Evolutionary conservation across 2,797 vertebrate species (phyloP).

Genomic region (Menidia menidia): DNA sequence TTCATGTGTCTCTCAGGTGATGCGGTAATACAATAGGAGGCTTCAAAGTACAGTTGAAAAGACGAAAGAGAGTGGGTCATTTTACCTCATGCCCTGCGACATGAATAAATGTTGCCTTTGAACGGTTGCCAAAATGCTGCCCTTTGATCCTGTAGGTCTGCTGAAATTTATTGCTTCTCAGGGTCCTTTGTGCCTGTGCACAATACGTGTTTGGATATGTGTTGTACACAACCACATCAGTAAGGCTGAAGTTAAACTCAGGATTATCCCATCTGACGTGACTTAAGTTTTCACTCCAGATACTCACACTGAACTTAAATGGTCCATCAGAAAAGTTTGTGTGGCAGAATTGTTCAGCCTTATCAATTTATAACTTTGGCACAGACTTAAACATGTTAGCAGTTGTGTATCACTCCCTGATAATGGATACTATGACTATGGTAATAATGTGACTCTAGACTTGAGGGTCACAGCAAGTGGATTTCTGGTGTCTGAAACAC

Average conservation of each 20-base stretch:
- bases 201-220: background rate
- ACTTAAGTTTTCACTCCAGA: conserved; percentile 3
- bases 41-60: conserved; percentile 68
- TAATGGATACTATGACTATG: no score
- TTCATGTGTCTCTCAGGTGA: conserved; percentile 68
- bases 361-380: no score
- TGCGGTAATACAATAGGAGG: conserved; percentile 54
- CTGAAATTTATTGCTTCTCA: conserved; percentile 7
- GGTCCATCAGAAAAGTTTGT: background rate
- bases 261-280: conserved; percentile 9
- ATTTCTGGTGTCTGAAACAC: no score
- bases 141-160: conserved; percentile 40
- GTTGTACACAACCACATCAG: conserved; percentile 1
- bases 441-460: no score
- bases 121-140: conserved; percentile 53
- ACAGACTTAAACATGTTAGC: background rate
- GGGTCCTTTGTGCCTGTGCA: background rate
- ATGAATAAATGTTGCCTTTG: conserved; percentile 66
- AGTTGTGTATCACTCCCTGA: background rate
- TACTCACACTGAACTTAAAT: background rate
- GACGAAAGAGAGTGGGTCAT: conserved; percentile 53
- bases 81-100: conserved; percentile 42
- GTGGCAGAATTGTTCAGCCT: no score
- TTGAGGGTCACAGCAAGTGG: no score
- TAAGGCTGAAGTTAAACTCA: background rate